These are phyloP conservation scores for Eristalinus aeneus DNA, from an alignment of 2,888 invertebrate species.

Conservation along the genomic window DNA sequence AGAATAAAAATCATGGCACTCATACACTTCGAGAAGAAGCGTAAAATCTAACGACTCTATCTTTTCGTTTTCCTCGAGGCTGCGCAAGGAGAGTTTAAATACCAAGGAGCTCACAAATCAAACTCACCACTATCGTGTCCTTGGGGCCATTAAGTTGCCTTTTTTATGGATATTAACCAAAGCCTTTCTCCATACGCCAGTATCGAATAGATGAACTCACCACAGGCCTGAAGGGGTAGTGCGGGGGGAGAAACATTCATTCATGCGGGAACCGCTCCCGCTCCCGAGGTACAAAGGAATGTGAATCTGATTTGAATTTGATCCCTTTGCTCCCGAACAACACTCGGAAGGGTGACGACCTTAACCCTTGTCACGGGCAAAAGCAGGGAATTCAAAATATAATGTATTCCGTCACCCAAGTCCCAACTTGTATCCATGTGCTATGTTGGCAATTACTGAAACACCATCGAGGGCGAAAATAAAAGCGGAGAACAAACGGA, in stretches of 20 bases:
- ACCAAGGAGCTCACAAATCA: slow-evolving; percentile 1
- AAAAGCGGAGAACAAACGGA: not conserved
- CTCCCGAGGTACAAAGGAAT: slow-evolving; percentile 34
- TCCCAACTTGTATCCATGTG: not conserved
- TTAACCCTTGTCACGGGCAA: slow-evolving; percentile 41
- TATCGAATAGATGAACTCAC: slow-evolving; percentile 37
- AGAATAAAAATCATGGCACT: slow-evolving; percentile 19
- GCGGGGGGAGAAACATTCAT: not conserved
- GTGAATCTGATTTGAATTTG: slow-evolving; percentile 39
- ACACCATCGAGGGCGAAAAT: not conserved
- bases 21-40: not conserved
- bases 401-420: not conserved
- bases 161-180: slow-evolving; percentile 44
- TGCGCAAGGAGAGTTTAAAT: slow-evolving; percentile 18
- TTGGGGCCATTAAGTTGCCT: slow-evolving; percentile 38
- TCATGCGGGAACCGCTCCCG: too few species aligned
- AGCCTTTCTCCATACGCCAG: slow-evolving; percentile 30
- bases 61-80: slow-evolving; percentile 14
- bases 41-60: slow-evolving; percentile 41
- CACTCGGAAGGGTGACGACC: slow-evolving; percentile 2
- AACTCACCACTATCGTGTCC: slow-evolving; percentile 33
- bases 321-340: slow-evolving; percentile 29
- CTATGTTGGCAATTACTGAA: slow-evolving; percentile 46
- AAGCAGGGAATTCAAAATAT: slow-evolving; percentile 27
- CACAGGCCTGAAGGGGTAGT: not conserved